Percentiles rank a stretch among this genome's conserved stretches.
Evolutionary conservation across 2,113 vertebrate genomes (phyloP).

Genomic region (Myrmecophaga tridactyla): DNA sequence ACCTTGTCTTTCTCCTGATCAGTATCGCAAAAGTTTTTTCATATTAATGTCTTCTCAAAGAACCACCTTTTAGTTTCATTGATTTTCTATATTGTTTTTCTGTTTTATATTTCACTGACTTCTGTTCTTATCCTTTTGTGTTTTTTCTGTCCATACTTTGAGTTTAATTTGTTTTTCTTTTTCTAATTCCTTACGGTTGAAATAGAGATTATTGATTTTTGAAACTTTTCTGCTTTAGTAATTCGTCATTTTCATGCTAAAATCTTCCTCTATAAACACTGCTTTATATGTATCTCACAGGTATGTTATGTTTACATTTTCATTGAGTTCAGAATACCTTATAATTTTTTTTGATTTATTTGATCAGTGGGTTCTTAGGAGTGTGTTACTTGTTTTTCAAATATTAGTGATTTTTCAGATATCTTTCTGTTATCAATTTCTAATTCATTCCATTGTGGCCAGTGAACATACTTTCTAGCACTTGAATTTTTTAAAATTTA

Average conservation of each 20-base stretch:
- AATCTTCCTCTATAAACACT: background rate
- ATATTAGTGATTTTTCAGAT: background rate
- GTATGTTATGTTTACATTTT: background rate
- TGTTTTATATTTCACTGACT: too few species aligned
- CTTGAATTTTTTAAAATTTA: background rate
- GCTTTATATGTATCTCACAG: background rate
- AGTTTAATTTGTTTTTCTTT: background rate
- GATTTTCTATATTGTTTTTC: background rate
- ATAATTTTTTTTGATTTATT: background rate
- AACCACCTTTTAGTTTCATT: background rate
- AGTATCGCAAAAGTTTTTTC: background rate
- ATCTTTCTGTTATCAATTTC: background rate
- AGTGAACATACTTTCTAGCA: background rate
- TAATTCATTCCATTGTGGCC: background rate
- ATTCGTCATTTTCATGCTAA: background rate
- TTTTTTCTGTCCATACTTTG: background rate
- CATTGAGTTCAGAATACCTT: too few species aligned
- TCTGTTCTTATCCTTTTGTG: background rate
- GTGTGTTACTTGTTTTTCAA: too few species aligned
- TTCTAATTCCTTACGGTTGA: background rate
- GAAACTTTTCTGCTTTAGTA: background rate
- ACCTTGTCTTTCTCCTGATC: background rate
- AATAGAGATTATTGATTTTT: background rate
- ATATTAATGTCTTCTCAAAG: background rate
- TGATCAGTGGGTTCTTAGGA: background rate